These are phyloP conservation scores for Xanthia togata DNA, from an alignment of 2,888 invertebrate genomes.

Conservation along the genomic window DNA sequence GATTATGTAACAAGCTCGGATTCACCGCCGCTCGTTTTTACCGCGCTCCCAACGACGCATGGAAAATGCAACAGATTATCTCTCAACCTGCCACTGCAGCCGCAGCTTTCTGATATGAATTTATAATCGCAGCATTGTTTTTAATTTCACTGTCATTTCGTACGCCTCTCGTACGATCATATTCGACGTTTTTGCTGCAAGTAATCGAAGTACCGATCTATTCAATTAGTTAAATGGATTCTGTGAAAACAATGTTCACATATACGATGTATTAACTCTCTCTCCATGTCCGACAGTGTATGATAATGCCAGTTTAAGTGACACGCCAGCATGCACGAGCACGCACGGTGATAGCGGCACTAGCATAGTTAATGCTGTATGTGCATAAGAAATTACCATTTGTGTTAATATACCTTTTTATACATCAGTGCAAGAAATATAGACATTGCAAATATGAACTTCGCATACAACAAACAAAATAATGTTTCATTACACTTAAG, in stretches of 20 bases:
- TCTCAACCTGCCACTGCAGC: conserved; percentile 58
- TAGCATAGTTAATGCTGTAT: conserved; percentile 1
- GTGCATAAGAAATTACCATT: conserved; percentile 8
- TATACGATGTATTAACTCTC: conserved; percentile 23
- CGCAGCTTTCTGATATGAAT: conserved; percentile 63
- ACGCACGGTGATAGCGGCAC: conserved; percentile 18
- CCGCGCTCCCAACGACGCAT: conserved; percentile 63
- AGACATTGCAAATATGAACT: conserved; percentile 13
- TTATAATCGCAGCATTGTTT: conserved; percentile 64
- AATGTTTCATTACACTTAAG: neutral
- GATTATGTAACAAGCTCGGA: conserved; percentile 82
- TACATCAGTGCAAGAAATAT: conserved; percentile 12
- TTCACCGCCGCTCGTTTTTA: conserved; percentile 71
- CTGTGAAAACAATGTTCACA: conserved; percentile 38
- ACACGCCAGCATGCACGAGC: conserved; percentile 21
- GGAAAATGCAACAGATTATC: conserved; percentile 80
- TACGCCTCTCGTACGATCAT: conserved; percentile 27
- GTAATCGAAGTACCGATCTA: conserved; percentile 61
- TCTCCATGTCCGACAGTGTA: conserved; percentile 29
- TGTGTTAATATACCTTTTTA: conserved; percentile 16
- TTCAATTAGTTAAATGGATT: conserved; percentile 65
- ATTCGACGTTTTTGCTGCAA: conserved; percentile 56
- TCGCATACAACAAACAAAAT: neutral
- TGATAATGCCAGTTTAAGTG: conserved; percentile 18
- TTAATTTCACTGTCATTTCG: conserved; percentile 65